Conservation (phyloP, 2,797 vertebrate species). For the Trichosurus vulpecula region DNA sequence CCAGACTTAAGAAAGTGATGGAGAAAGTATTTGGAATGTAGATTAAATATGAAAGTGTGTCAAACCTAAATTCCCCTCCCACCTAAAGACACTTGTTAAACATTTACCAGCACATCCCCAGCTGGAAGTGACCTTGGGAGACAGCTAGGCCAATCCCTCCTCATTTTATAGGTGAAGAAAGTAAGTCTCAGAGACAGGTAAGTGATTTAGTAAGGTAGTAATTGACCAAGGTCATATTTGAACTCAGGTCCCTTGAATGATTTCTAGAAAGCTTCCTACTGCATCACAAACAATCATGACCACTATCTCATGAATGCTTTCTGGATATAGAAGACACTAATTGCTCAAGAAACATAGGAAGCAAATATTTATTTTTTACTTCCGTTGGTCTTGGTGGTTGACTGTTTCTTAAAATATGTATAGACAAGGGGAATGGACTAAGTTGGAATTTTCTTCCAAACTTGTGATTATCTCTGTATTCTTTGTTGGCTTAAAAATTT, state of each 20-base stretch:
- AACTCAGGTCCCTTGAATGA: not conserved
- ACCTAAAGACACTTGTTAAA: not conserved
- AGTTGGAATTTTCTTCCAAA: not conserved
- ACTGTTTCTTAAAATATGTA: not conserved
- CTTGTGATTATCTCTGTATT: not conserved
- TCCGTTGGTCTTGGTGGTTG: not conserved
- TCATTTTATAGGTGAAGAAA: not conserved
- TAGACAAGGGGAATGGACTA: not conserved
- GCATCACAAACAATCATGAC: not conserved
- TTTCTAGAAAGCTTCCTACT: not conserved
- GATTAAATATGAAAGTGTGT: not conserved
- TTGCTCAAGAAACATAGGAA: not conserved
- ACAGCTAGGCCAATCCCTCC: not conserved
- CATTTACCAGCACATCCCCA: not conserved
- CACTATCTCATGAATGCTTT: not conserved
- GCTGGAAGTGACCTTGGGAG: not conserved
- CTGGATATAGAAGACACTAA: not conserved
- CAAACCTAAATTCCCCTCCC: not conserved
- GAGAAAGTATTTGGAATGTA: not conserved
- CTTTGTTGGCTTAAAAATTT: not conserved
- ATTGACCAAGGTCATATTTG: not conserved
- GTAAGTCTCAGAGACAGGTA: not conserved
- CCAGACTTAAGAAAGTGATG: not conserved
- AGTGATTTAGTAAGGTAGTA: not conserved
- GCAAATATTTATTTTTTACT: not conserved